phyloP scores from a whole-genome alignment of 1,140 invertebrate genomes.

The Sesamia nonagrioides region DNA sequence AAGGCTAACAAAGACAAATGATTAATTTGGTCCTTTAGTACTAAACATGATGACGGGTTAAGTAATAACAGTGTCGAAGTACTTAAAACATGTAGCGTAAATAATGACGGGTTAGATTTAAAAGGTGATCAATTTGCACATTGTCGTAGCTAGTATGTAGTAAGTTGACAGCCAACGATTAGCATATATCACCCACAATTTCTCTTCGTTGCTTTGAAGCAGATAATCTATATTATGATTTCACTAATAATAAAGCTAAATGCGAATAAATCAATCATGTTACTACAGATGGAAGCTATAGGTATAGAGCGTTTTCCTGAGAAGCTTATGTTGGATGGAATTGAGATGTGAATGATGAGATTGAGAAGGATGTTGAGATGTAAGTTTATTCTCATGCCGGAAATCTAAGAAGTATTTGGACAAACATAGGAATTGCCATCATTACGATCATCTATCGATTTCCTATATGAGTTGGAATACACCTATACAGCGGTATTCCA shows the following conservation, averaged over 20 bases:
- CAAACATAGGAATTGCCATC: background rate
- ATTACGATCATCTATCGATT: background rate
- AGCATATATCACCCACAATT: background rate
- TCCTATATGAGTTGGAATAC: background rate
- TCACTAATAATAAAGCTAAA: background rate
- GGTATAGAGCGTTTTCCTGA: too few relatives aligned
- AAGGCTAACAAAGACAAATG: background rate
- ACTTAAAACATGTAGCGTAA: slow-evolving; percentile 17
- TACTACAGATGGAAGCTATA: too few relatives aligned
- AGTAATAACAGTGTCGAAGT: slow-evolving; percentile 6
- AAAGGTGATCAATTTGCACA: background rate
- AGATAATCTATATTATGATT: background rate
- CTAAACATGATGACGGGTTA: background rate
- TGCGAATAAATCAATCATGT: too few relatives aligned
- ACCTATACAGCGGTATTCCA: background rate
- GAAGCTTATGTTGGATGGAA: too few relatives aligned
- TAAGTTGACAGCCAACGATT: slow-evolving; percentile 3
- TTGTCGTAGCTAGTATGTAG: slow-evolving; percentile 11
- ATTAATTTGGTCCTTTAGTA: background rate
- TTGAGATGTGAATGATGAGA: too few relatives aligned
- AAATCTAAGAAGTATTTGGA: background rate
- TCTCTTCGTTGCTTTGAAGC: background rate
- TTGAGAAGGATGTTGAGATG: too few relatives aligned
- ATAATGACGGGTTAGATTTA: background rate
- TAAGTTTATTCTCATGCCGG: background rate